Evolutionary conservation across 2,888 invertebrate species (phyloP), one percentile per base, ranked within the genome.

Genomic region (Synanthedon formicaeformis): DNA sequence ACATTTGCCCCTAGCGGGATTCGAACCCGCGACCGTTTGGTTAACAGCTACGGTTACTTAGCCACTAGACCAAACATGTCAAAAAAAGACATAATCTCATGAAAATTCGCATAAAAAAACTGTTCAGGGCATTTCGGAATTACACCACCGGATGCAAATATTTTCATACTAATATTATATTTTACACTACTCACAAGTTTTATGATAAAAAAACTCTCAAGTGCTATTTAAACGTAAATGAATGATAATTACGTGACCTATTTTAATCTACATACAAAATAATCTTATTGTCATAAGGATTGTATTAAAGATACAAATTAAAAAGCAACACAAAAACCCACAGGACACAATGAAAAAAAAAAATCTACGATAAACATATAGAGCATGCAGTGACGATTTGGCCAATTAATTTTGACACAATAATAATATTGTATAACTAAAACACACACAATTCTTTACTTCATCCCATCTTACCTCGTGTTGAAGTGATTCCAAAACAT

Each of bases 401-500:
- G 56, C 55, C 56, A 58, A 58, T 58, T 55, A 49, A 54, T 54
- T 52, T 53, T 51, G 52, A 51, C 48, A 55, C 41, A 51, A 53
- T 51, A 54, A 53, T 51, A 51, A 27, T 51, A 50, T 13, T 53
- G 14, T 52, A 41, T 53, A 52, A 54, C 56, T 56, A 58, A 58
- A 65, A 69, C 66, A 73, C 71, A 79, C 69, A 70, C 65, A 73
- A 70, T 71, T 75, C 75, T 74, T 75, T 65, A 59, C 71, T 69
- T 60, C 70, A 63, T 65, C 72, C 68, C 78, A 59, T 91, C 96
- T 96, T 96, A 97, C 97, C 97, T 96, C 92, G 96, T 94, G 89
- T 96, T 96, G 95, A 97, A 96, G 94, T 96, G 95, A 92, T 96
- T 96, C 97, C 96, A 96, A 94, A 96, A 96, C 91, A 96, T 94